A percentile compares a stretch with the other conserved stretches of the same genome.
Conservation (phyloP, 1,140 invertebrate species). For the Leptinotarsa texana region DNA sequence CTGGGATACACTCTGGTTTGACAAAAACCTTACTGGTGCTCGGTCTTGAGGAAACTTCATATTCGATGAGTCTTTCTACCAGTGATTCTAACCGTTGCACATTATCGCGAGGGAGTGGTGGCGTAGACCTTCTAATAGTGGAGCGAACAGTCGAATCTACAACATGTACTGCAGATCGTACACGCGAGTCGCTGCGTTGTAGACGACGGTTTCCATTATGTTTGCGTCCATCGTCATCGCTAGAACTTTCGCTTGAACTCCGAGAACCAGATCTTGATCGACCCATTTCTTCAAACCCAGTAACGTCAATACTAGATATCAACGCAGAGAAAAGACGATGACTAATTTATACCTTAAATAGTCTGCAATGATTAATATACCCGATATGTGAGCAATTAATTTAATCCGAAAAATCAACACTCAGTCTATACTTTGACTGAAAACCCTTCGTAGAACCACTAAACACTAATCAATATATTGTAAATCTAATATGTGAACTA, state of each 20-base stretch:
- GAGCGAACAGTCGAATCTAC: background rate
- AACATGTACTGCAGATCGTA: background rate
- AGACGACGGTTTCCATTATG: conserved; percentile 2
- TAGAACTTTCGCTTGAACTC: conserved; percentile 9
- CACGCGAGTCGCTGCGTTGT: background rate
- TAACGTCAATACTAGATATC: background rate
- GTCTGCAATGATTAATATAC: background rate
- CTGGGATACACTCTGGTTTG: background rate
- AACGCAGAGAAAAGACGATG: background rate
- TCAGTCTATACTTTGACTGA: too few relatives aligned
- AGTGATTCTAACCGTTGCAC: conserved; percentile 1
- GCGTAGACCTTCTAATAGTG: background rate
- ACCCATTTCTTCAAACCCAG: background rate
- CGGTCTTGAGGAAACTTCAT: conserved; percentile 2
- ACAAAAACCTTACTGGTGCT: background rate
- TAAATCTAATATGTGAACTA: background rate
- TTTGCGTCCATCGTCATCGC: background rate
- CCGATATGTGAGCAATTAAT: too few relatives aligned
- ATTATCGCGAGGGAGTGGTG: conserved; percentile 1
- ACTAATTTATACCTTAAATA: conserved; percentile 2
- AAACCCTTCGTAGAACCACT: too few relatives aligned
- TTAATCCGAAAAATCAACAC: too few relatives aligned
- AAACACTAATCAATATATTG: too few relatives aligned
- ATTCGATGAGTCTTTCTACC: background rate
- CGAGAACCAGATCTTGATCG: background rate